A percentile compares a stretch with the other conserved stretches of the same genome.
Conservation (phyloP, 2,888 invertebrate species). For the Unio delphinus region DNA sequence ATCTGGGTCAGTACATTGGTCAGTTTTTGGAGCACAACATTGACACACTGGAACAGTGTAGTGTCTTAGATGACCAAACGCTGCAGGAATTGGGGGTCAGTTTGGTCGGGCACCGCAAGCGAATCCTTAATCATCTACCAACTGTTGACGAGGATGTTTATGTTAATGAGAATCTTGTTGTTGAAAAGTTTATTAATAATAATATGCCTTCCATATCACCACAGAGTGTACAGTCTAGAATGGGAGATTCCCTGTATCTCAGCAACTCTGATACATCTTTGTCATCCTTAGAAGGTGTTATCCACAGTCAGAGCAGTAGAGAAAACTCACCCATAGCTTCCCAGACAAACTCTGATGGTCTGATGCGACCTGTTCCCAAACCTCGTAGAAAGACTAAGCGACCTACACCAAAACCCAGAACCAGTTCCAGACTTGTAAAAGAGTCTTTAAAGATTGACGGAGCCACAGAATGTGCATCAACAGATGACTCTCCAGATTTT, state of each 20-base stretch:
- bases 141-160: conserved; percentile 1
- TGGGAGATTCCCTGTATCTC: too few relatives aligned
- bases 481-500: conserved; percentile 15
- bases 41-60: conserved; percentile 10
- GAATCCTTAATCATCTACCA: conserved; percentile 27
- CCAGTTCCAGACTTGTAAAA: conserved; percentile 9
- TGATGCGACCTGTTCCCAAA: too few relatives aligned
- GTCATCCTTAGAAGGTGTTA: too few relatives aligned
- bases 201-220: too few relatives aligned
- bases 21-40: conserved; percentile 18
- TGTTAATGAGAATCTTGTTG: too few relatives aligned
- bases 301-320: too few relatives aligned
- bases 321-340: too few relatives aligned
- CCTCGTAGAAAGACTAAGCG: not conserved
- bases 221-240: too few relatives aligned
- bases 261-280: too few relatives aligned
- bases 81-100: conserved; percentile 17
- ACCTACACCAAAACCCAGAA: conserved; percentile 6
- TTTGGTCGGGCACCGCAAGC: conserved; percentile 12
- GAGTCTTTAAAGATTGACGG: conserved; percentile 10
- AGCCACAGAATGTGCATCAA: conserved; percentile 20
- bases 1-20: conserved; percentile 18
- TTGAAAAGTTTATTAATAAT: too few relatives aligned
- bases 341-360: too few relatives aligned
- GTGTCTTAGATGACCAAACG: conserved; percentile 13